Evolutionary conservation across 1,140 invertebrate species (phyloP).

Genomic region (Meloidogyne chitwoodi): DNA sequence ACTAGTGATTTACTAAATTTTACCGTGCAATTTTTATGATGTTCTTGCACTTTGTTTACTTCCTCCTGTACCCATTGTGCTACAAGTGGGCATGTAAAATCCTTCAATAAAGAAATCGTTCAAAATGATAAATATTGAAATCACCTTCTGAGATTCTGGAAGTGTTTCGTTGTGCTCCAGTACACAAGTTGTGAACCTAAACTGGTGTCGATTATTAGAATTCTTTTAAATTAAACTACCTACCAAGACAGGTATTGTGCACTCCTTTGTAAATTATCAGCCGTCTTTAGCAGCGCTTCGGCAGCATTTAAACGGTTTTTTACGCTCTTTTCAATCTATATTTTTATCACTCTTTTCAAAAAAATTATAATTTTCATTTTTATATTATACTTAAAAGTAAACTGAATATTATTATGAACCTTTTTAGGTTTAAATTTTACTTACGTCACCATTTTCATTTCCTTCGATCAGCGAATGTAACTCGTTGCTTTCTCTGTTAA

Average conservation of each 20-base stretch:
- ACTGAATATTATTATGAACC: background rate
- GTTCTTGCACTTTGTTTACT: conserved; percentile 22
- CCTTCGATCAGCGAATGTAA: conserved; percentile 21
- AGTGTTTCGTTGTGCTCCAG: conserved; percentile 34
- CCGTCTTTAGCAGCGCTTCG: conserved; percentile 23
- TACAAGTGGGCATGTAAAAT: conserved; percentile 12
- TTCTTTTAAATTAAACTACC: background rate
- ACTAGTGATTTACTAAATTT: background rate
- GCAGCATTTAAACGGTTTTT: conserved; percentile 13
- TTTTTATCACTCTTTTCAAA: too few species aligned
- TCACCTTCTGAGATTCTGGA: conserved; percentile 22
- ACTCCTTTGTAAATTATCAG: conserved; percentile 22
- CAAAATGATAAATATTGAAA: background rate
- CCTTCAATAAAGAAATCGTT: background rate
- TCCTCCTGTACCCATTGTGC: conserved; percentile 27
- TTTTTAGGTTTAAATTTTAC: background rate
- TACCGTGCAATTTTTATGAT: conserved; percentile 16
- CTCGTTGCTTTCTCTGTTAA: conserved; percentile 30
- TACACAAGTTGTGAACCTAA: conserved; percentile 6
- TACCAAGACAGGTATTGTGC: conserved; percentile 36
- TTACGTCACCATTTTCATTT: conserved; percentile 4
- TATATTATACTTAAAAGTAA: background rate
- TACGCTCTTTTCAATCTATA: background rate
- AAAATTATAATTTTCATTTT: background rate
- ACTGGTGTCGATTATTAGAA: background rate